A percentile compares a stretch with the other conserved stretches of the same genome.
Evolutionary conservation across 2,888 invertebrate species (phyloP).

Genomic region (Formica aserva): DNA sequence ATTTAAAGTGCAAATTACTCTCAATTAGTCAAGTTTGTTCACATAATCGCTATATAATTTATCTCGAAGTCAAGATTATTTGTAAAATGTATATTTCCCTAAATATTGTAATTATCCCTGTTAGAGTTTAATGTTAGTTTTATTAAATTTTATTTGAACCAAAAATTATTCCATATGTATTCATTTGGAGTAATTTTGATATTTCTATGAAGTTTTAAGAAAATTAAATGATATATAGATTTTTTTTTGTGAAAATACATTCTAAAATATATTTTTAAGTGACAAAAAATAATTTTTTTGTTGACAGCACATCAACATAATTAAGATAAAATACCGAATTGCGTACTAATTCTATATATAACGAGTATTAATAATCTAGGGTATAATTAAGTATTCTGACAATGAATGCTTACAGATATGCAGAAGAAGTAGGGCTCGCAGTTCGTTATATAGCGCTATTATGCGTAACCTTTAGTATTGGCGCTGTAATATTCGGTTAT

Average conservation of each 20-base stretch:
- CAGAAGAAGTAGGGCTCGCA: constrained; percentile 57
- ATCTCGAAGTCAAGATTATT: not conserved
- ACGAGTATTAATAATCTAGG: not conserved
- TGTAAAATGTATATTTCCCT: not conserved
- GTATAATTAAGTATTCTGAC: not conserved
- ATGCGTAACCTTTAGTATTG: constrained; percentile 55
- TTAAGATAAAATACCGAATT: not conserved
- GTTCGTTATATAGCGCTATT: constrained; percentile 57
- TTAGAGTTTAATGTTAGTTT: not conserved
- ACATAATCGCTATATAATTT: not conserved
- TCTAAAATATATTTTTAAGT: not conserved
- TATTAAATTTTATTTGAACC: not conserved
- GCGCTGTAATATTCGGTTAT: constrained; percentile 63
- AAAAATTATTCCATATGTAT: not conserved
- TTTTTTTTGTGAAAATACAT: not conserved
- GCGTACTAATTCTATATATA: not conserved
- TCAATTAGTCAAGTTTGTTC: not conserved
- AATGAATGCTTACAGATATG: constrained; percentile 53
- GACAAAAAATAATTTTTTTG: not conserved
- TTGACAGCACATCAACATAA: not conserved
- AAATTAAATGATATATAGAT: too few species aligned
- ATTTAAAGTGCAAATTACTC: not conserved
- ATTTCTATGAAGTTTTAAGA: too few species aligned
- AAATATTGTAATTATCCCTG: not conserved
- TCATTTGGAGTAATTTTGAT: not conserved